phyloP scores from a whole-genome alignment of 2,113 vertebrate genomes.

The Dipodomys ordii region DNA sequence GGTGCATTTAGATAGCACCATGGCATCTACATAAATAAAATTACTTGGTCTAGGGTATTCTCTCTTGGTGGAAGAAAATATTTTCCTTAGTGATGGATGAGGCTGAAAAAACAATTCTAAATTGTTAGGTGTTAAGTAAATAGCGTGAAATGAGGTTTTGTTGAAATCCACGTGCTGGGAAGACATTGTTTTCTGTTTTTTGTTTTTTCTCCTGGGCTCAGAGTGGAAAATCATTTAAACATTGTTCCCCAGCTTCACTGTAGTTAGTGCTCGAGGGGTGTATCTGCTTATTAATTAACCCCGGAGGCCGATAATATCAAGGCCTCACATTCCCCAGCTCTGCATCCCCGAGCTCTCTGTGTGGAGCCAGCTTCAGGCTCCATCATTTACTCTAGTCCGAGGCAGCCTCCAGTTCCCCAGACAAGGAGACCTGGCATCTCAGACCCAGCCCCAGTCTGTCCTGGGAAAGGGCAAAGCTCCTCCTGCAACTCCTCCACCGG shows the following conservation, averaged over 20 bases:
- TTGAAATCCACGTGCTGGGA: background rate
- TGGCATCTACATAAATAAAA: background rate
- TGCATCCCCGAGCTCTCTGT: background rate
- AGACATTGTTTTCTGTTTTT: background rate
- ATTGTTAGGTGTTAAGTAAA: background rate
- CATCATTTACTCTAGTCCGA: background rate
- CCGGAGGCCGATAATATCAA: background rate
- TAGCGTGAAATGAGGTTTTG: background rate
- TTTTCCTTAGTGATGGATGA: background rate
- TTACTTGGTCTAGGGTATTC: background rate
- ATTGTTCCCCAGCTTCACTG: background rate
- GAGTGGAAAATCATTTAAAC: no score
- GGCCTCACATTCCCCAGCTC: background rate
- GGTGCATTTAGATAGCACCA: background rate
- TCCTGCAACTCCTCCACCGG: background rate
- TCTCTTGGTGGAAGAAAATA: background rate
- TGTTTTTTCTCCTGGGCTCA: background rate
- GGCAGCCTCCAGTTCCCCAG: background rate
- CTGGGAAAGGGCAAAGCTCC: background rate
- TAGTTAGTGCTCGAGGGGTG: background rate
- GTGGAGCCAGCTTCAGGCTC: background rate
- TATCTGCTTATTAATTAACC: background rate
- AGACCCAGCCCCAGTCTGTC: no score
- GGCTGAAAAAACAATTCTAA: background rate
- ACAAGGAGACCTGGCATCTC: background rate